phyloP scores from a whole-genome alignment of 2,888 invertebrate species.

The Tachina lurida region DNA sequence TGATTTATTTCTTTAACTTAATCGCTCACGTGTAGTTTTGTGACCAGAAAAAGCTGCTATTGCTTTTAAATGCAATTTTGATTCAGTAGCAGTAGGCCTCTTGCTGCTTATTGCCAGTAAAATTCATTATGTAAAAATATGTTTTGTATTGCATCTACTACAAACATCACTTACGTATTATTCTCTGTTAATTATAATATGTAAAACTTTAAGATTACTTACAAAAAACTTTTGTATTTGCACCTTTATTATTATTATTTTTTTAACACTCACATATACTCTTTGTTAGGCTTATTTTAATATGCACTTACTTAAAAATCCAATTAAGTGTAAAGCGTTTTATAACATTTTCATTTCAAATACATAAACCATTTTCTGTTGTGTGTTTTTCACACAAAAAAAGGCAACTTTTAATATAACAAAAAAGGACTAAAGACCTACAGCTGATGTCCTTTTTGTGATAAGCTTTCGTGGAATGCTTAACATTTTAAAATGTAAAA shows the following conservation, averaged over 20 bases:
- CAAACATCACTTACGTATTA: too few species aligned
- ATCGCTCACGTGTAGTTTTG: too few species aligned
- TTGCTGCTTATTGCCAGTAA: too few species aligned
- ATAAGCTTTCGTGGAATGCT: slow-evolving; percentile 55
- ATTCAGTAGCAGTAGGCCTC: too few species aligned
- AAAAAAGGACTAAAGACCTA: slow-evolving; percentile 58
- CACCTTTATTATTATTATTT: neutral
- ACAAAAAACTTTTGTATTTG: slow-evolving; percentile 10
- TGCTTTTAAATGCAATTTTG: too few species aligned
- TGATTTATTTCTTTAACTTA: too few species aligned
- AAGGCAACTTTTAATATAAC: neutral
- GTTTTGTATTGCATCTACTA: too few species aligned
- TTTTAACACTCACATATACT: neutral
- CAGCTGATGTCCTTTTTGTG: slow-evolving; percentile 67
- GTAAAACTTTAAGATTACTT: neutral
- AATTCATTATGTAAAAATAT: too few species aligned
- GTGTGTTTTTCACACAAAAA: neutral
- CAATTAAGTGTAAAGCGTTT: slow-evolving; percentile 70
- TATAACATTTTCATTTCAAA: slow-evolving; percentile 69
- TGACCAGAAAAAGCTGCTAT: too few species aligned
- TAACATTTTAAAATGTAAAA: slow-evolving; percentile 39
- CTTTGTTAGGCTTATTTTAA: slow-evolving; percentile 45
- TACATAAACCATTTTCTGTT: slow-evolving; percentile 24
- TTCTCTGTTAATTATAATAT: neutral
- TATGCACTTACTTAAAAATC: slow-evolving; percentile 59